Base-by-base conservation (phyloP, 2,797 vertebrate species). In the Sebastes diaconus region DNA sequence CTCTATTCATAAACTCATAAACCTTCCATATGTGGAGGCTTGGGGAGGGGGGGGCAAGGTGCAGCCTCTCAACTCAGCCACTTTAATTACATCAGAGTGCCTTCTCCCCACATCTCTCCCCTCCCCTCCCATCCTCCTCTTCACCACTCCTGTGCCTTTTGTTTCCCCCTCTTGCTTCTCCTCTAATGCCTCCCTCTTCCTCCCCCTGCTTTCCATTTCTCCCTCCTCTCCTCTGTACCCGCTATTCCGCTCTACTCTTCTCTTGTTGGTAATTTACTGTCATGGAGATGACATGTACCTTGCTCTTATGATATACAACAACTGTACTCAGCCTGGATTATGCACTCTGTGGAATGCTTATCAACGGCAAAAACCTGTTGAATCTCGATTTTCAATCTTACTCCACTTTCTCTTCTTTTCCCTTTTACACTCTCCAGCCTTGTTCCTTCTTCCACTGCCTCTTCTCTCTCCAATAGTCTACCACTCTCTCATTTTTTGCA, bases 61-160 rank as follows among this genome's bases (percentile, higher is more conserved):
- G 75, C 81, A 87, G 88, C 77, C 90, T 88, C 92, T 93, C 89
- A 84, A 85, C 87, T 70, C 72, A 73, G 71, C 84, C 90, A 85
- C 84, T 93, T 92, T 88, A 93, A 94, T 94, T 91, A 93, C 88
- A 92, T 82, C 82, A 89, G 85, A 89, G 92, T 90, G 90, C 80
- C 84, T 87, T 77, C 77, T 81, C 80, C 54, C 64, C 90, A 84
- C 85, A 80, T 78, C 83, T 52, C 72, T 34, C 58, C 54, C 27
- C 66, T 58, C 36, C 22, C 24, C 46, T 64, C 63, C 65, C 36
- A 27, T 64, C 63, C 60, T 81, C 69, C 24, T 66, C 68, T 72
- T 81, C 70, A 52, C 81, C 72, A 63, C 74, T 70, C 54, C 60
- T 75, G 67, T 69, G 80, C 65, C 50, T 77, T 87, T 81, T 84